Percentiles rank a stretch among this genome's conserved stretches.
phyloP scores from a whole-genome alignment of 2,888 invertebrate species.

The Doris montereyensis region DNA sequence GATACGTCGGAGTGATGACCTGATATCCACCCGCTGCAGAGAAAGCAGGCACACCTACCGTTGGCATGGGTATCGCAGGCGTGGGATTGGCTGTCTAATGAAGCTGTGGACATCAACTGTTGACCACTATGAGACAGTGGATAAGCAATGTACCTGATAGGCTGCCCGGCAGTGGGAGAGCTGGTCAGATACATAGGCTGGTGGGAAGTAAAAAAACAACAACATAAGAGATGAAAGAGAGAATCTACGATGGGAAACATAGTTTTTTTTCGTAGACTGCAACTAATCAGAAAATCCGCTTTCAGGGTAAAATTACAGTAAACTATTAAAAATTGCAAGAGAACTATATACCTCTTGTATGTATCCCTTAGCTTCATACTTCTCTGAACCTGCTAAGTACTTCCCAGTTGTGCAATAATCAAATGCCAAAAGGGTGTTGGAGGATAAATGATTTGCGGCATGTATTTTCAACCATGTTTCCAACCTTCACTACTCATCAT shows the following conservation, averaged over 20 bases:
- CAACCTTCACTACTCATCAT: too few relatives aligned
- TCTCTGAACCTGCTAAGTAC: too few relatives aligned
- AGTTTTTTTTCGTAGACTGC: neutral
- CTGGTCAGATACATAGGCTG: slow-evolving; percentile 6
- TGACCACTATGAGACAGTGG: slow-evolving; percentile 8
- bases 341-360: too few relatives aligned
- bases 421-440: too few relatives aligned
- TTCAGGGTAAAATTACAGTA: too few relatives aligned
- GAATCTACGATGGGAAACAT: neutral
- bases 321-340: too few relatives aligned
- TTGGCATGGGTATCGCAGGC: slow-evolving; percentile 39
- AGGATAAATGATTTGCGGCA: too few relatives aligned
- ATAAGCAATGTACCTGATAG: slow-evolving; percentile 12
- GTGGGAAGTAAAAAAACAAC: neutral
- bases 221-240: neutral
- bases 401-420: too few relatives aligned
- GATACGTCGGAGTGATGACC: slow-evolving; percentile 1
- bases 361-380: too few relatives aligned
- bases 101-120: slow-evolving; percentile 15
- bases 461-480: too few relatives aligned
- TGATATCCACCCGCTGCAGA: slow-evolving; percentile 29
- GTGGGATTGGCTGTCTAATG: slow-evolving; percentile 33
- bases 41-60: slow-evolving; percentile 25
- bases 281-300: neutral
- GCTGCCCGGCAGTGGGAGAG: slow-evolving; percentile 2